phyloP scores from a whole-genome alignment of 2,888 invertebrate species.

The Aphidoletes aphidimyza region DNA sequence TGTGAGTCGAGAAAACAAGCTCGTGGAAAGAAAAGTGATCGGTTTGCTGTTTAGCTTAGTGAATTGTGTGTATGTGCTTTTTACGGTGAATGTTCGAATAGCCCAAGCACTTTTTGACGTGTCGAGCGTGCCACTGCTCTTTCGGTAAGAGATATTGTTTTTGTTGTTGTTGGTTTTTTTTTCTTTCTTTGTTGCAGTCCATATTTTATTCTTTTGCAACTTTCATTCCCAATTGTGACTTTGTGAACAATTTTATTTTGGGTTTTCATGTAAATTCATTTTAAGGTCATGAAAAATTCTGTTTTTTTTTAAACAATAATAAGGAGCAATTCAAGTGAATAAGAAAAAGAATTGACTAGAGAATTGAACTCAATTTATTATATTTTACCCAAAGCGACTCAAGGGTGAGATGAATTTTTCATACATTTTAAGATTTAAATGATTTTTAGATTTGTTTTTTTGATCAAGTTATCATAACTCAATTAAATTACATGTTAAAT shows the following conservation, averaged over 20 bases:
- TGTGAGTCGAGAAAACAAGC: not conserved
- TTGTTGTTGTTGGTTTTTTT: too few species aligned
- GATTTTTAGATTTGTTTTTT: too few species aligned
- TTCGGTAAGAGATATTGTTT: not conserved
- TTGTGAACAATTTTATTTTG: not conserved
- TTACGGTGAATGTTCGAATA: not conserved
- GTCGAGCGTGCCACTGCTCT: slow-evolving; percentile 6
- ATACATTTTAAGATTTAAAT: too few species aligned
- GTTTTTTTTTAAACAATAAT: too few species aligned
- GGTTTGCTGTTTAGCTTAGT: not conserved
- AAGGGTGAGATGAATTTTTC: too few species aligned
- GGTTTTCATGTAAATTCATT: not conserved
- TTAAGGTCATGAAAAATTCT: not conserved
- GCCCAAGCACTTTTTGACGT: slow-evolving; percentile 35
- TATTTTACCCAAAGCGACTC: too few species aligned
- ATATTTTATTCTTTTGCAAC: not conserved
- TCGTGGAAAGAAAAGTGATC: not conserved
- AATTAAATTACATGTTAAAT: not conserved
- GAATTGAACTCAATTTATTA: too few species aligned
- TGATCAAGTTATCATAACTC: too few species aligned
- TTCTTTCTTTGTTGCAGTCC: not conserved
- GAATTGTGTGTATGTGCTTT: slow-evolving; percentile 19
- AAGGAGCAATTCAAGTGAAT: too few species aligned
- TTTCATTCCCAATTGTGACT: not conserved
- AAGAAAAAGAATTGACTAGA: too few species aligned